Base-by-base conservation (phyloP, 2,888 invertebrate genomes). In the Cyclophora albipunctata region DNA sequence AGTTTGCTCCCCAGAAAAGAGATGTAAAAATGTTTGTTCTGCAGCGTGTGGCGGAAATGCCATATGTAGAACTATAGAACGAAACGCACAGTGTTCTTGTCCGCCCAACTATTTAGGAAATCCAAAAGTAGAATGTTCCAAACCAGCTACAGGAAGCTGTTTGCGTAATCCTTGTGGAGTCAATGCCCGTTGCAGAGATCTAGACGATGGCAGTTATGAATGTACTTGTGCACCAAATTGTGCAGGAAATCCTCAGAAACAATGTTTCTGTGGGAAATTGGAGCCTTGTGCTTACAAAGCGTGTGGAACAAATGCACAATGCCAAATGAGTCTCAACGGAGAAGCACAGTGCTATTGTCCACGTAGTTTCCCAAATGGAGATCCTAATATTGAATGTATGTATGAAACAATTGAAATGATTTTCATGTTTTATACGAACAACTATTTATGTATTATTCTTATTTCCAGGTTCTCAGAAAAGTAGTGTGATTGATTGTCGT, bases 301-400 rank as follows among this genome's bases (percentile, higher is more conserved):
- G 41, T 97, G 97, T 73, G 97, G 97, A 20, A 89, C 91, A 40
- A 95, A 96, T 71, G 96, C 97, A 2, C 91, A 92, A 48, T 97
- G 97, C 73, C 91, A 92, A 60, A 92, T 94, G 43, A 84, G 91
- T 46, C 89, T 91, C 56, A 91, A 90, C 54, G 91, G 92, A 59
- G 92, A 94, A 67, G 92, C 94, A 0, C 92, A 95, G 71, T 97
- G 97, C 73, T 95, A 93, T 73, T 97, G 97, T 73, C 96, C 96
- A 47, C 89, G 93, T 40, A 92, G 93, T 69, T 94, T 91, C 82
- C 96, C 96, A 46, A 91, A 92, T 55, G 97, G 96, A 50, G 94
- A 97, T 90, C 95, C 96, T 34, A 92, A 93, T 71, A 92, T 93
- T 66, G 93, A 94, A 91, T 96, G 96, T 96, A 88, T 92, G 94